Base-by-base conservation (phyloP, 1,140 invertebrate species). In the Drosophila busckii region DNA sequence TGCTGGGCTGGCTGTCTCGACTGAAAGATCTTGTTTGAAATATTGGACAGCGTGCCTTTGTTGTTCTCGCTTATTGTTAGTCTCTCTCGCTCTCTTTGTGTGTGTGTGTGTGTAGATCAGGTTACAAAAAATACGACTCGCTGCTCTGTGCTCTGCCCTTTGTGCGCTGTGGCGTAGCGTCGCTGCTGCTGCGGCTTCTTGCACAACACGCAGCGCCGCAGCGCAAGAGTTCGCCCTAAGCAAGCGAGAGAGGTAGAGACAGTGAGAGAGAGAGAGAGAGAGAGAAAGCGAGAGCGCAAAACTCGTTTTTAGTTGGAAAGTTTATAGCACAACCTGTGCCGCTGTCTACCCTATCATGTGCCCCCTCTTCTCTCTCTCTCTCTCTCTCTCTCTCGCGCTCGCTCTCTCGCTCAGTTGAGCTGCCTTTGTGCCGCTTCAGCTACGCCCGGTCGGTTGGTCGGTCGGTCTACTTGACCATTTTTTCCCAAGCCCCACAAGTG, bases 401-500 rank as follows among this genome's bases (percentile, higher is more conserved):
- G n/a, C 22, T 28, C 13, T n/a, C 22, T 12, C 6, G 4, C 10
- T 10, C 26, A 9, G 10, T 22, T 12, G 7, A 4, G 13, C 19
- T 10, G 2, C 32, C 9, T 7, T 16, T 8, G 7, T 35, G 20
- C 12, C 4, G 6, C 8, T 29, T 15, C 8, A 8, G 15, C 2
- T 22, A 12, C 12, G 9, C 1, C n/a, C 13, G 22, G 37, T 6
- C 10, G n/a, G 9, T 13, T 16, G 40, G n/a, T n/a, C n/a, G n/a
- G n/a, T n/a, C 9, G 8, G 2, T 25, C 37, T 49, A 16, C 19
- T 32, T 56, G 45, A 56, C 62, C 55, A 67, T 73, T 73, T 73
- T 63, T n/a, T n/a, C n/a, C 19, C 69, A 73, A 73, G 70, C 69
- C 70, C 46, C 42, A 67, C 69, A 73, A 73, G 69, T 71, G 63